Conservation (phyloP, 1,140 invertebrate genomes). For the Philotrypesis tridentata region DNA sequence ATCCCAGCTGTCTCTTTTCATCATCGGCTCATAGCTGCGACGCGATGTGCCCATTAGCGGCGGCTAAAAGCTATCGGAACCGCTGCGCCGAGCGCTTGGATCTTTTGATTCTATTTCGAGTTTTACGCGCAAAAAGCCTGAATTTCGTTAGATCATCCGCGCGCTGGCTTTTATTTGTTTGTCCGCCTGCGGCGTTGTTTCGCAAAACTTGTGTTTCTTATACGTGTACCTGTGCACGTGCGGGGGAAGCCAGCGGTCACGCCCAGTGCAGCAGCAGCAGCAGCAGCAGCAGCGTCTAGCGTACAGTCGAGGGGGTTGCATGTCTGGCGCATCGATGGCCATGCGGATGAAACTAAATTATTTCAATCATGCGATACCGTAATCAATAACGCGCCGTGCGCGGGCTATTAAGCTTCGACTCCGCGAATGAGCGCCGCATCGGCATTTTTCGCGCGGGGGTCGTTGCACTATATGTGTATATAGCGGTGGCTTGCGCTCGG, state of each 20-base stretch:
- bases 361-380: constrained; percentile 71
- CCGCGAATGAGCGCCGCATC: constrained; percentile 48
- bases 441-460: constrained; percentile 9
- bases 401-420: constrained; percentile 61
- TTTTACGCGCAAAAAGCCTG: constrained; percentile 46
- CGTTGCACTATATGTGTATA: constrained; percentile 41
- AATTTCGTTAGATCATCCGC: constrained; percentile 39
- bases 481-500: not conserved
- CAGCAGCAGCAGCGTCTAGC: too few relatives aligned
- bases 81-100: constrained; percentile 52
- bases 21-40: constrained; percentile 62
- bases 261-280: not conserved
- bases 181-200: not conserved
- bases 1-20: constrained; percentile 49
- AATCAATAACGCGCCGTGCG: constrained; percentile 70
- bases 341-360: constrained; percentile 65
- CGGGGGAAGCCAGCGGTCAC: not conserved
- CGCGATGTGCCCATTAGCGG: constrained; percentile 65
- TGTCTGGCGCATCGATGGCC: constrained; percentile 64
- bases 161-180: too few relatives aligned
- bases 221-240: too few relatives aligned
- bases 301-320: constrained; percentile 57
- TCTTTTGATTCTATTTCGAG: constrained; percentile 57
- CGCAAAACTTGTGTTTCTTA: not conserved
- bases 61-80: constrained; percentile 70